phyloP scores from a whole-genome alignment of 1,140 invertebrate species.

The Psilanteris sp. region DNA sequence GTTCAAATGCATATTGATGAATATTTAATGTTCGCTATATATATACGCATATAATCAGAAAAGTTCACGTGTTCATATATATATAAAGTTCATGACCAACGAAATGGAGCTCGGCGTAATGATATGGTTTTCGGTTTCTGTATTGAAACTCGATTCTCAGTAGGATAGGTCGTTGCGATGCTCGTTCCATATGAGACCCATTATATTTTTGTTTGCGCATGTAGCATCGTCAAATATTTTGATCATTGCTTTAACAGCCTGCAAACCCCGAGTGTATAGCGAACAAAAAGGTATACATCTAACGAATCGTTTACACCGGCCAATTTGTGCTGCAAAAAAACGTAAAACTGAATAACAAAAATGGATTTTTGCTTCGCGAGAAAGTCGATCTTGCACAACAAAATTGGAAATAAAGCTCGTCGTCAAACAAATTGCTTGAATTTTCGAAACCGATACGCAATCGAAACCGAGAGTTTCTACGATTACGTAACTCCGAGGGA shows the following conservation, averaged over 20 bases:
- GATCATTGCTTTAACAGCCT: constrained; percentile 2
- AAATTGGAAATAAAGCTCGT: too few species aligned
- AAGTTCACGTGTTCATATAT: constrained; percentile 40
- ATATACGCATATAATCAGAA: constrained; percentile 26
- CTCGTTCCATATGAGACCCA: constrained; percentile 38
- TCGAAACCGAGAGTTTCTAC: constrained; percentile 23
- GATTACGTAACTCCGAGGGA: constrained; percentile 33
- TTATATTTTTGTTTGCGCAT: constrained; percentile 37
- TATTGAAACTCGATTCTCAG: constrained; percentile 78
- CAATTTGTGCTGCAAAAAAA: too few species aligned
- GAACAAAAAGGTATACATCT: not conserved
- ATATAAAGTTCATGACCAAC: constrained; percentile 59
- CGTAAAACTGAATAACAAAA: too few species aligned
- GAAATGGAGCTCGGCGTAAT: constrained; percentile 73
- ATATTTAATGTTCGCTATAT: constrained; percentile 23
- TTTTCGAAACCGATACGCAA: constrained; percentile 12
- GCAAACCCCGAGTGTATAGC: constrained; percentile 7
- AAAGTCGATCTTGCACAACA: too few species aligned
- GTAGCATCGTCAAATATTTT: constrained; percentile 27
- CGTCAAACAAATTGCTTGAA: too few species aligned
- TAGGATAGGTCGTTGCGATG: constrained; percentile 72
- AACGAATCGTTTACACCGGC: too few species aligned
- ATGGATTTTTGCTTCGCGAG: too few species aligned
- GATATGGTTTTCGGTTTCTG: constrained; percentile 79
- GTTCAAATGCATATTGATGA: too few species aligned